Conservation (phyloP, 2,888 invertebrate genomes). For the Protophormia terraenovae region DNA sequence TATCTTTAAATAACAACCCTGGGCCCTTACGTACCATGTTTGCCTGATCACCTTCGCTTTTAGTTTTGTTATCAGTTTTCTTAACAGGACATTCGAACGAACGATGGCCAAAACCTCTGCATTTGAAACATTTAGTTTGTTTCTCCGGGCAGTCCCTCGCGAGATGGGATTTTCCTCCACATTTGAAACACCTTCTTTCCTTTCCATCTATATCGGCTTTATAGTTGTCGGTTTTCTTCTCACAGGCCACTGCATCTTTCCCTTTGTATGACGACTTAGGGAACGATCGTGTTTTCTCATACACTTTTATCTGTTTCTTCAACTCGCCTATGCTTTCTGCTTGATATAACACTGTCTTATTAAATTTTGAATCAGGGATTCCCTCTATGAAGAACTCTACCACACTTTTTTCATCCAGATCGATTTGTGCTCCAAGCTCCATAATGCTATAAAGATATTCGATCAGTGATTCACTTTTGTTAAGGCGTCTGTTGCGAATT, state of each 20-base stretch:
- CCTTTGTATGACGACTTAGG: not conserved
- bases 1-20: slow-evolving; percentile 9
- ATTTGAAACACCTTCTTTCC: not conserved
- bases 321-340: not conserved
- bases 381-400: not conserved
- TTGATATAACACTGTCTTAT: slow-evolving; percentile 17
- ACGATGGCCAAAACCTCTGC: not conserved
- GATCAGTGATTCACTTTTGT: slow-evolving; percentile 32
- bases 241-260: not conserved
- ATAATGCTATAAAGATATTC: slow-evolving; percentile 60
- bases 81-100: not conserved
- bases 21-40: slow-evolving; percentile 5
- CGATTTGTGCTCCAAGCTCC: slow-evolving; percentile 50
- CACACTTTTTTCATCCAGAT: slow-evolving; percentile 47
- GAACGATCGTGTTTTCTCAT: not conserved
- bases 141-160: not conserved
- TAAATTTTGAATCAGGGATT: not conserved
- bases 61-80: not conserved
- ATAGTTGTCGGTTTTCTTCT: not conserved
- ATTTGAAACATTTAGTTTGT: slow-evolving; percentile 8
- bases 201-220: not conserved
- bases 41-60: not conserved
- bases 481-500: slow-evolving; percentile 43
- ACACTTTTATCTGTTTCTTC: not conserved
- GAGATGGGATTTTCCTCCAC: not conserved